phyloP scores from a whole-genome alignment of 2,113 vertebrate genomes.

The Aldabrachelys gigantea region DNA sequence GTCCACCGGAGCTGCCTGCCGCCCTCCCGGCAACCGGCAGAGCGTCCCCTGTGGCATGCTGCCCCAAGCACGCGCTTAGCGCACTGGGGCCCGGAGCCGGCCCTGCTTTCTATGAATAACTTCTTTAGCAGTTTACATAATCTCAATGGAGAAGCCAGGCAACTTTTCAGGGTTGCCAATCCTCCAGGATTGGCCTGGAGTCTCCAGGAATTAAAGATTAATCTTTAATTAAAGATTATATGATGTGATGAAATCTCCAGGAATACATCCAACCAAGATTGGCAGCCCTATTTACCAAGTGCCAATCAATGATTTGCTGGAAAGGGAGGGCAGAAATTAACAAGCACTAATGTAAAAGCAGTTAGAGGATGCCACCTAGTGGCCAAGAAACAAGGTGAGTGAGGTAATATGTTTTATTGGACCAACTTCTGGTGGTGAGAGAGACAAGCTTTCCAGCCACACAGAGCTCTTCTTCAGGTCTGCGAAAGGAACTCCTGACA shows the following conservation, averaged over 20 bases:
- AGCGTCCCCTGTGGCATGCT: too few relatives aligned
- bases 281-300: neutral
- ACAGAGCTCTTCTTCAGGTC: too few relatives aligned
- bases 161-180: neutral
- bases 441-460: too few relatives aligned
- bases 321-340: neutral
- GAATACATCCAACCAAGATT: neutral
- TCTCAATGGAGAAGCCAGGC: constrained; percentile 8
- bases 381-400: neutral
- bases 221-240: neutral
- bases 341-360: neutral
- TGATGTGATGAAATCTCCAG: neutral
- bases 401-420: neutral
- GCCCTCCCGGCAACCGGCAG: too few relatives aligned
- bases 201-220: too few relatives aligned
- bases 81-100: too few relatives aligned
- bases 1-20: too few relatives aligned
- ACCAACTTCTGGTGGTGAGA: neutral
- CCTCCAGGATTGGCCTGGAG: neutral
- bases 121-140: neutral
- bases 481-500: neutral
- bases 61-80: too few relatives aligned
- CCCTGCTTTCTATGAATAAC: neutral
- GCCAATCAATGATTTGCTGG: neutral
- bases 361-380: constrained; percentile 64